phyloP scores from a whole-genome alignment of 64 coral and sea anemone genomes.

The Hydrozoanthus tunicans region DNA sequence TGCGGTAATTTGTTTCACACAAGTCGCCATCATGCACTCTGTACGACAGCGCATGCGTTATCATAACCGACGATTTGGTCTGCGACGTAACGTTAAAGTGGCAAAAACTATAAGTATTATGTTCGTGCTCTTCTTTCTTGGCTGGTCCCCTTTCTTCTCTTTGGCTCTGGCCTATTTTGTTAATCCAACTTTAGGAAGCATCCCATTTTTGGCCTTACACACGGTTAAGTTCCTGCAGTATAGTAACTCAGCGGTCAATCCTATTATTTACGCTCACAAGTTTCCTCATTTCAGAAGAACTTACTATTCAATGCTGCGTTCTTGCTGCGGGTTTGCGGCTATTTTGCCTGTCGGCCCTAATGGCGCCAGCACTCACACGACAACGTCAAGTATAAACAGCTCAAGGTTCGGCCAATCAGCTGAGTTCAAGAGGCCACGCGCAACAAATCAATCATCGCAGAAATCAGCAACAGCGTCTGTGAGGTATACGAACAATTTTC shows the following conservation, averaged over 20 bases:
- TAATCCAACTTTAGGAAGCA: conserved; percentile 4
- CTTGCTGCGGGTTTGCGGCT: background rate
- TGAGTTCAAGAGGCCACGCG: background rate
- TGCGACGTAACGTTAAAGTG: conserved; percentile 35
- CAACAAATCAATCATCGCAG: background rate
- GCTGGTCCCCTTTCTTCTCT: conserved; percentile 48
- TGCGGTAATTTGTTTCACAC: conserved; percentile 50
- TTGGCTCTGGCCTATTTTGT: conserved; percentile 51
- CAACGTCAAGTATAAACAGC: background rate
- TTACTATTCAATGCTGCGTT: conserved; percentile 45
- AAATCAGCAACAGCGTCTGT: background rate
- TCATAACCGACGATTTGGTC: conserved; percentile 14
- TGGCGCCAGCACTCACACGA: background rate
- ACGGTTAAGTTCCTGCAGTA: conserved; percentile 78
- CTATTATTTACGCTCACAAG: conserved; percentile 71
- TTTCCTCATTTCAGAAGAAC: conserved; percentile 74
- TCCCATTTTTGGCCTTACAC: conserved; percentile 58
- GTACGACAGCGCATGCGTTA: conserved; percentile 27
- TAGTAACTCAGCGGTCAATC: conserved; percentile 73
- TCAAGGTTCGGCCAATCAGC: background rate
- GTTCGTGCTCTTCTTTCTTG: conserved; percentile 29
- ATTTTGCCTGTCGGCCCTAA: background rate
- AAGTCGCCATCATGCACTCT: conserved; percentile 45
- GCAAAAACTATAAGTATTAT: conserved; percentile 45
- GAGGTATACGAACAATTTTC: background rate